Evolutionary conservation across 2,888 invertebrate genomes (phyloP).

Genomic region (Adela reaumurella): DNA sequence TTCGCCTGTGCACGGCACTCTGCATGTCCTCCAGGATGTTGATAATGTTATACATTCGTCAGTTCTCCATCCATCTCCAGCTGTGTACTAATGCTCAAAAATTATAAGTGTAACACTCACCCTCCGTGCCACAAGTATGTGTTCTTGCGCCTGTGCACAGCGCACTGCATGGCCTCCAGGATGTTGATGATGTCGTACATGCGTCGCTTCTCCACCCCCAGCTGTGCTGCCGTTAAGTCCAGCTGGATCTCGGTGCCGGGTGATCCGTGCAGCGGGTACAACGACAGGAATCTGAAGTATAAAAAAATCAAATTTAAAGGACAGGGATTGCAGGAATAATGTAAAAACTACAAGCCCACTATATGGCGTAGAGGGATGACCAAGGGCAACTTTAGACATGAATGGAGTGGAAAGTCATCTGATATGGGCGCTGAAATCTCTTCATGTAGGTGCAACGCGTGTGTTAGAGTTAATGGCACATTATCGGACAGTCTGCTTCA

Average conservation of each 20-base stretch:
- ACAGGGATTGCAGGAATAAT: no score
- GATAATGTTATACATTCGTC: constrained; percentile 71
- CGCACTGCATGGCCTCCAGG: constrained; percentile 67
- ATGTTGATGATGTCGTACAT: constrained; percentile 75
- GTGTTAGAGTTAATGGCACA: no score
- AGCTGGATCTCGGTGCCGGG: constrained; percentile 55
- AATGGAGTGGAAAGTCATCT: no score
- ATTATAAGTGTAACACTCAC: no score
- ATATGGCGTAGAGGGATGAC: no score
- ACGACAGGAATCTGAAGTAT: constrained; percentile 47
- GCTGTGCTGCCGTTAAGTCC: constrained; percentile 59
- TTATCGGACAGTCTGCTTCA: no score
- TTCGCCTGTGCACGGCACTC: constrained; percentile 62
- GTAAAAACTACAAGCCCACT: no score
- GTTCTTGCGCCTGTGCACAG: constrained; percentile 63
- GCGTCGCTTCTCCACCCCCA: constrained; percentile 64
- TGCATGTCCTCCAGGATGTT: constrained; percentile 70
- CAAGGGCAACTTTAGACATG: no score
- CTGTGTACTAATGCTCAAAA: no score
- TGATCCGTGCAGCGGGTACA: constrained; percentile 51
- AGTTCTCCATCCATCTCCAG: constrained; percentile 67
- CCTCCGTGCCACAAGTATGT: constrained; percentile 68
- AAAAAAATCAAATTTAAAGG: no score
- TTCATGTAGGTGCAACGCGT: no score
- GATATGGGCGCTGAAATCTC: no score